Evolutionary conservation across 2,113 vertebrate species (phyloP).

Genomic region (Dryoscopus gambensis): DNA sequence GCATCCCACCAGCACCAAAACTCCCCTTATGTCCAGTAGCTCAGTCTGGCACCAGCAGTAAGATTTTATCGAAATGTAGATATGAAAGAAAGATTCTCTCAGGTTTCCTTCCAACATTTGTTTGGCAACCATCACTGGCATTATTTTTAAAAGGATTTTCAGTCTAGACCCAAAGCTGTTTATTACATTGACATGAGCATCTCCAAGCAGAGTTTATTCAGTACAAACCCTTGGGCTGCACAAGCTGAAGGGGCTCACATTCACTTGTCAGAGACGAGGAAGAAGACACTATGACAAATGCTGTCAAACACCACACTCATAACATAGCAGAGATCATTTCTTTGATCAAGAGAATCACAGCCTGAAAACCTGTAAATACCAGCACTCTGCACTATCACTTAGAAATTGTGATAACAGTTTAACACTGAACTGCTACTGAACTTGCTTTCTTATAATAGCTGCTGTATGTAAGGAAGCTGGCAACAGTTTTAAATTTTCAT

Average conservation of each 20-base stretch:
- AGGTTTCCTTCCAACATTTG: not conserved
- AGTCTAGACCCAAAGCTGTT: not conserved
- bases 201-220: not conserved
- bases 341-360: conserved; percentile 19
- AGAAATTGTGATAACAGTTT: not conserved
- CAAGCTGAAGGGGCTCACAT: not conserved
- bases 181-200: not conserved
- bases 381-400: not conserved
- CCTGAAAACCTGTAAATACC: conserved; percentile 23
- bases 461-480: conserved; percentile 13
- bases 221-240: not conserved
- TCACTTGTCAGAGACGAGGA: not conserved
- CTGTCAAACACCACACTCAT: not conserved
- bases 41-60: not conserved
- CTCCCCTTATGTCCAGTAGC: not conserved
- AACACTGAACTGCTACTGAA: conserved; percentile 23
- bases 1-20: not conserved
- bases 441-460: conserved; percentile 44
- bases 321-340: not conserved
- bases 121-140: not conserved
- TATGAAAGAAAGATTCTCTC: not conserved
- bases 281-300: not conserved
- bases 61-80: not conserved
- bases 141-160: not conserved
- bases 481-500: conserved; percentile 36